Conservation (phyloP, 1,140 invertebrate genomes). For the Brachionus manjavacas region DNA sequence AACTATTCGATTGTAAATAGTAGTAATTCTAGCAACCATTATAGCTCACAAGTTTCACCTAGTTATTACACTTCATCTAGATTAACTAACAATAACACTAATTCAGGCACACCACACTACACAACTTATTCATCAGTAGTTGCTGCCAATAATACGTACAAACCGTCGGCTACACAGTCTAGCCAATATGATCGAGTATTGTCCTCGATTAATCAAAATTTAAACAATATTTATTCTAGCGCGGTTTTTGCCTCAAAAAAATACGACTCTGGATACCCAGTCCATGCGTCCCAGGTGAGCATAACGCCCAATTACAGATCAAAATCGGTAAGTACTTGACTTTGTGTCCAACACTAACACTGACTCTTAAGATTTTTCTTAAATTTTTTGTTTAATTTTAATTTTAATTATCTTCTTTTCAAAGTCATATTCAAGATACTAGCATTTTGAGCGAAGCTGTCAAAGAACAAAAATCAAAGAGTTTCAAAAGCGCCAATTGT, state of each 20-base stretch:
- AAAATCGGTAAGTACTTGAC: not conserved
- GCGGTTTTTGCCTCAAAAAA: not conserved
- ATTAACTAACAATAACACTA: slow-evolving; percentile 15
- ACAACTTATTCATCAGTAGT: slow-evolving; percentile 22
- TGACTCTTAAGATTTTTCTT: not conserved
- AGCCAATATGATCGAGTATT: slow-evolving; percentile 11
- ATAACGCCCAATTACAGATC: slow-evolving; percentile 4
- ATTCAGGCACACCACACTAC: not conserved
- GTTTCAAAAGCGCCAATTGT: not conserved
- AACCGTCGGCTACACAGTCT: not conserved
- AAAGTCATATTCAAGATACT: slow-evolving; percentile 31
- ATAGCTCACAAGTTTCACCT: slow-evolving; percentile 1
- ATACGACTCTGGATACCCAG: not conserved
- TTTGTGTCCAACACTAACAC: not conserved
- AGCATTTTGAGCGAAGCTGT: not conserved
- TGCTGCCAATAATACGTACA: not conserved
- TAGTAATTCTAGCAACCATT: not conserved
- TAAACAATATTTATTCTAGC: slow-evolving; percentile 37
- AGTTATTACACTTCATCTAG: slow-evolving; percentile 25
- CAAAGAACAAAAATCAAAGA: not conserved
- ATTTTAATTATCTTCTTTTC: not conserved
- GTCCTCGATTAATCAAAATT: slow-evolving; percentile 31
- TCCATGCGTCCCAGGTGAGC: not conserved
- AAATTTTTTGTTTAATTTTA: not conserved
- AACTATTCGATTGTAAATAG: not conserved